These are phyloP conservation scores for Calliphora vomitoria DNA, from an alignment of 2,888 invertebrate genomes.

Conservation along the genomic window DNA sequence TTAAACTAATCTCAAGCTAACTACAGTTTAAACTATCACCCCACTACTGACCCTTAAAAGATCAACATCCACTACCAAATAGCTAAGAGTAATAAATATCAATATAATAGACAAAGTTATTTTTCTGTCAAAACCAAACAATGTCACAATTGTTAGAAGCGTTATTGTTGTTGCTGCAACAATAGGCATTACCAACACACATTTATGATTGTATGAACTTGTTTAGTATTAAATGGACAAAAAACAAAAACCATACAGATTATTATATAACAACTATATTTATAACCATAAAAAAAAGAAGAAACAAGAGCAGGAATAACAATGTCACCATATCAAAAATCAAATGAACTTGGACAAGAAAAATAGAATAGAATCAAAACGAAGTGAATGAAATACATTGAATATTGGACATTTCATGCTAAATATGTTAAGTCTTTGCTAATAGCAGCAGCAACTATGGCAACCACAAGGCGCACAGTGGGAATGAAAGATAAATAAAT, in stretches of 20 bases:
- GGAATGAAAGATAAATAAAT: not conserved
- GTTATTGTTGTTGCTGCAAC: not conserved
- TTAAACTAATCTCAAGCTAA: not conserved
- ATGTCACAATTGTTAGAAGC: slow-evolving; percentile 15
- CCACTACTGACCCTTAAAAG: slow-evolving; percentile 24
- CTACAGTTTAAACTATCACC: not conserved
- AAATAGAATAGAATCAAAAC: not conserved
- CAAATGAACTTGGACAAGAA: slow-evolving; percentile 14
- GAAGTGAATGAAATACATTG: slow-evolving; percentile 30
- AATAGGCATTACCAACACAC: not conserved
- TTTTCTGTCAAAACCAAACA: slow-evolving; percentile 44
- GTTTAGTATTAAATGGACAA: not conserved
- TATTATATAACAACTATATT: slow-evolving; percentile 6
- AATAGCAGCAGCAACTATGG: slow-evolving; percentile 25
- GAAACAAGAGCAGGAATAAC: slow-evolving; percentile 33
- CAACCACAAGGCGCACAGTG: not conserved
- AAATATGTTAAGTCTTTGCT: slow-evolving; percentile 45
- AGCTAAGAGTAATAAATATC: slow-evolving; percentile 40
- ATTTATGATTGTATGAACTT: not conserved
- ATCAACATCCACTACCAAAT: slow-evolving; percentile 17
- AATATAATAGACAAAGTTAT: slow-evolving; percentile 53
- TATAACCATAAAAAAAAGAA: not conserved
- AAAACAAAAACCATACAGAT: not conserved
- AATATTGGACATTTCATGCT: slow-evolving; percentile 31
- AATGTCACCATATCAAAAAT: slow-evolving; percentile 46